These are phyloP conservation scores for Tautogolabrus adspersus DNA, from an alignment of 2,113 vertebrate genomes.

Conservation along the genomic window DNA sequence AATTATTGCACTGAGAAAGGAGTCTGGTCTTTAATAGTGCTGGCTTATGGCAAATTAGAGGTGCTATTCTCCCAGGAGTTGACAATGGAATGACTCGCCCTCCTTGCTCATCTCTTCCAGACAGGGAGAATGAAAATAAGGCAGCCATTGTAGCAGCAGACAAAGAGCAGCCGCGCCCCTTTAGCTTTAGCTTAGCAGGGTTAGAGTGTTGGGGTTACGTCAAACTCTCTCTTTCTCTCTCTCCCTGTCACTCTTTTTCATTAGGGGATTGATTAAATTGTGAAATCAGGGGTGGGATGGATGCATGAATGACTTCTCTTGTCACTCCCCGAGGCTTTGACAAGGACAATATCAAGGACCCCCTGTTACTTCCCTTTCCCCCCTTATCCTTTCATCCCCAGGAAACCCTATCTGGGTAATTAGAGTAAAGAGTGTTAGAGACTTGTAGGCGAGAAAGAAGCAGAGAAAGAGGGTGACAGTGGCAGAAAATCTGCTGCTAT, in stretches of 20 bases:
- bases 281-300: constrained; percentile 84
- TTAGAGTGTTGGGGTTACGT: constrained; percentile 67
- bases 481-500: constrained; percentile 72
- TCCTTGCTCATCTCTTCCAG: constrained; percentile 50
- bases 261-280: constrained; percentile 88
- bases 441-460: constrained; percentile 54
- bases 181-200: constrained; percentile 80
- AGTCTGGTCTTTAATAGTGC: constrained; percentile 89
- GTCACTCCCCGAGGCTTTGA: constrained; percentile 80
- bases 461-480: constrained; percentile 31
- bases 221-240: constrained; percentile 38
- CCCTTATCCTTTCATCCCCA: constrained; percentile 66
- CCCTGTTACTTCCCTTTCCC: constrained; percentile 44
- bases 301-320: constrained; percentile 83
- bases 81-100: constrained; percentile 74
- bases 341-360: constrained; percentile 83
- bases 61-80: constrained; percentile 84
- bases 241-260: constrained; percentile 73
- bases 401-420: constrained; percentile 88
- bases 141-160: constrained; percentile 85
- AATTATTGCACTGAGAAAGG: constrained; percentile 91
- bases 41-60: constrained; percentile 91
- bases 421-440: constrained; percentile 80
- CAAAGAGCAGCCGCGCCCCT: constrained; percentile 81
- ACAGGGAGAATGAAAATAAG: constrained; percentile 83